Evolutionary conservation across 2,888 invertebrate genomes (phyloP), one percentile per base, ranked within the genome.

Genomic region (Ochropleura leucogaster): DNA sequence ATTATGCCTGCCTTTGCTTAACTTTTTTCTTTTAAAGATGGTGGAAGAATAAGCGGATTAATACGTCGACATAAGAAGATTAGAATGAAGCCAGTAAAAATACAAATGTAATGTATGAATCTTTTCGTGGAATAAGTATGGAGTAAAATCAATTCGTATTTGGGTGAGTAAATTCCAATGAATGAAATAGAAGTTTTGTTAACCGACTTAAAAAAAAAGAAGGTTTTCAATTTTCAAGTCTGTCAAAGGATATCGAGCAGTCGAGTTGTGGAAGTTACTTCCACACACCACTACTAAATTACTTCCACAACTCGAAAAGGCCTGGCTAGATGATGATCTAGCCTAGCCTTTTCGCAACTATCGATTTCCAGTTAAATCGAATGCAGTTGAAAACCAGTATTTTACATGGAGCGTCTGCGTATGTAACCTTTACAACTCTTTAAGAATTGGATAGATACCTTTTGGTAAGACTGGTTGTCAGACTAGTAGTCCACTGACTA

Each of bases 1-100:
- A 51, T 59, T 60, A 77, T 42, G 30, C 4, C 9, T 14, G 16
- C n/a, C 30, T 69, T 40, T 40, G 16, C 16, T 74, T 49, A 46
- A 18, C 60, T n/a, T 78, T 77, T 77, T 81, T 72, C 53, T 63
- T 55, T 60, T 40, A n/a, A 75, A 75, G 16, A 81, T 63, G 66
- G 66, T 51, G n/a, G 55, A 6, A 0, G 16, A 42, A 30, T 81
- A 78, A 67, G 77, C 20, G 77, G 82, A 78, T 78, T 78, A 75
- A 47, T 78, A 55, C 55, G 55, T 57, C 55, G n/a, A 79, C 44
- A 40, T 16, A 74, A 30, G 40, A 57, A 20, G 55, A 78, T 78
- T 44, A 63, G 18, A 67, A 77, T 59, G 18, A 70, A 77, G 40
- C 55, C 63, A n/a, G 20, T 63, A 16, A n/a, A 44, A 73, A 42